Evolutionary conservation across 92 coral and sea anemone genomes (phyloP), one percentile per base, ranked within the genome.

Genomic region (Parazoanthus swiftii): DNA sequence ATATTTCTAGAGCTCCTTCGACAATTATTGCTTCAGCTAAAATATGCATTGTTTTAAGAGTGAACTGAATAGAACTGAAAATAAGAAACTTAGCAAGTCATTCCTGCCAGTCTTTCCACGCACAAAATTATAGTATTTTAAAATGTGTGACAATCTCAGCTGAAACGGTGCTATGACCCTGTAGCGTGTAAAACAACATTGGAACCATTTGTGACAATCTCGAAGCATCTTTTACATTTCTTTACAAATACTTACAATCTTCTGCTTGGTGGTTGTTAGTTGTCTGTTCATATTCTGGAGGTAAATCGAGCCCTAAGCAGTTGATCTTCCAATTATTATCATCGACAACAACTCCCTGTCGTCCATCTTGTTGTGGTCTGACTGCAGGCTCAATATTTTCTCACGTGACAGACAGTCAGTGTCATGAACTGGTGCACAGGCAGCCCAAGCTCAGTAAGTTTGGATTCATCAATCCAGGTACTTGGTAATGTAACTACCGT

Each of bases 221-320:
- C 6, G 16, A 5, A 18, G 20, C 8, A 54, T 54, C 9, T 63
- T 2, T 54, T 23, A 33, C 14, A 51, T 29, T 7, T 51, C 29
- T 25, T 25, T 39, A 1, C 5, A 20, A n/a, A 71, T 84, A 89
- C 93, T 91, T 85, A 91, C 93, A 56, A 91, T 91, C 63, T 86
- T 91, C 85, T 91, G 93, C 88, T 89, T 91, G 74, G 93, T 88
- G 54, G 93, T 88, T 54, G 90, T 85, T 38, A 90, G 78, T 68
- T 91, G 93, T 42, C 42, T 91, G 87, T 91, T 90, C 91, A 91
- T 89, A 18, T 16, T 50, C 43, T 35, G 33, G 51, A 84, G 25
- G 37, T 71, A 68, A 35, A 20, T 70, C 80, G 13, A 76, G 51
- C 51, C 51, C 70, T 33, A 33, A 71, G 8, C 65, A 54, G 65